Conservation (phyloP, 2,888 invertebrate genomes). For the Holacanthella duospinosa region DNA sequence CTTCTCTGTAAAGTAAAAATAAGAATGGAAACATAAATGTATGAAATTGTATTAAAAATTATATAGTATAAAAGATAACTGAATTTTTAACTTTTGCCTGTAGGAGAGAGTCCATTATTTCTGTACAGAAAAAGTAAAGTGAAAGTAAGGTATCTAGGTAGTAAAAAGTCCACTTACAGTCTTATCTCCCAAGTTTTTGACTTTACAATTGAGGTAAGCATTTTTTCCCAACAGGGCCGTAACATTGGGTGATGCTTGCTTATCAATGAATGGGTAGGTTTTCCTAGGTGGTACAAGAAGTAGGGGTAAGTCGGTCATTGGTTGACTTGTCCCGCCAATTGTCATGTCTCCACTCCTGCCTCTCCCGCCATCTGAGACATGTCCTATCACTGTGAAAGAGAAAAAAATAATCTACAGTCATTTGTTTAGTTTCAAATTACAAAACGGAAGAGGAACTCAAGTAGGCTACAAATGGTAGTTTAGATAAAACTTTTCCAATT, state of each 20-base stretch:
- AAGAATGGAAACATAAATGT: too few species aligned
- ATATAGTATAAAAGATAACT: not conserved
- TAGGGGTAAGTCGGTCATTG: not conserved
- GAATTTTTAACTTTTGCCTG: not conserved
- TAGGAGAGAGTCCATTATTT: not conserved
- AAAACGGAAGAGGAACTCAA: too few species aligned
- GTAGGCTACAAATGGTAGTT: conserved; percentile 1
- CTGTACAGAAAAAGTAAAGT: not conserved
- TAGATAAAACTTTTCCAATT: not conserved
- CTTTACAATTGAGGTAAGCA: conserved; percentile 77
- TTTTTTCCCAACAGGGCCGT: conserved; percentile 80
- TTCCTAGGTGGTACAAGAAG: conserved; percentile 15
- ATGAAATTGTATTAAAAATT: not conserved
- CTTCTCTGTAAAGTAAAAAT: not conserved
- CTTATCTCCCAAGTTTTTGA: conserved; percentile 81
- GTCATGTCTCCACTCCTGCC: not conserved
- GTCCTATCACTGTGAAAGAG: conserved; percentile 30
- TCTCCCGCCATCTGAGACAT: conserved; percentile 30
- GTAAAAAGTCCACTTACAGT: too few species aligned
- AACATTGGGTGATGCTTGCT: conserved; percentile 57
- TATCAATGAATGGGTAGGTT: conserved; percentile 58
- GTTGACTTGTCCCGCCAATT: not conserved
- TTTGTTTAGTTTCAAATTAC: too few species aligned
- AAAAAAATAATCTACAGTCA: conserved; percentile 1
- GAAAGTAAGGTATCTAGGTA: too few species aligned